phyloP scores from a whole-genome alignment of 2,797 vertebrate genomes.

The Chromobotia macracanthus region DNA sequence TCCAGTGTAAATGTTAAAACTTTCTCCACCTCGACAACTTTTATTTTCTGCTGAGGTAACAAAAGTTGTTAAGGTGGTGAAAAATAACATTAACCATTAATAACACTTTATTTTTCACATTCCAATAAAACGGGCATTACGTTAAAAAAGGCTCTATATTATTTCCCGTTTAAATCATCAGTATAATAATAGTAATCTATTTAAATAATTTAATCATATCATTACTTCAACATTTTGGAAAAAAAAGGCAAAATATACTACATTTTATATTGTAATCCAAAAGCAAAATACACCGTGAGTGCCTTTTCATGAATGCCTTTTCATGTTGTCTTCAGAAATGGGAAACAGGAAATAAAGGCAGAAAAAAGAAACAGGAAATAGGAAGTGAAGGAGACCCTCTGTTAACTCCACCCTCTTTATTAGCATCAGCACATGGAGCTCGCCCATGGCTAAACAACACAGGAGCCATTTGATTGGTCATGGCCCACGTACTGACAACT shows the following conservation, averaged over 20 bases:
- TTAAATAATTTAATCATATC: too few species aligned
- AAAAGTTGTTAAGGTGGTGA: neutral
- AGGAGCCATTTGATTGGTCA: constrained; percentile 35
- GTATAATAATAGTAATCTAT: neutral
- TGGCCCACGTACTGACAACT: constrained; percentile 8
- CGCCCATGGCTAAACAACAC: constrained; percentile 38
- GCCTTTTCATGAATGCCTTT: neutral
- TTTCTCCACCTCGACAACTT: neutral
- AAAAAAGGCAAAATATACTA: too few species aligned
- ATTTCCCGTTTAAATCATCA: neutral
- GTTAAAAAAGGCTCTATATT: neutral
- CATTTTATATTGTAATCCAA: neutral
- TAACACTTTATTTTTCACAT: neutral
- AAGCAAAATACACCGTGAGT: constrained; percentile 3
- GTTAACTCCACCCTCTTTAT: constrained; percentile 42
- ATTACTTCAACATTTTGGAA: too few species aligned
- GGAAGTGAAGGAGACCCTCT: constrained; percentile 37
- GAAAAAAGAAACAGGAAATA: constrained; percentile 10
- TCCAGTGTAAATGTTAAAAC: neutral
- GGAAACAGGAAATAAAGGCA: constrained; percentile 6
- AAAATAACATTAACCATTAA: neutral
- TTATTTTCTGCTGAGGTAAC: neutral
- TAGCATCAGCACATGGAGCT: constrained; percentile 39
- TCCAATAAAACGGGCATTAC: neutral
- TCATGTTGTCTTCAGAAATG: constrained; percentile 4